Percentiles rank a stretch among this genome's conserved stretches.
These are phyloP conservation scores for Hystrix cristata DNA, from an alignment of 2,113 vertebrate genomes.

Conservation along the genomic window DNA sequence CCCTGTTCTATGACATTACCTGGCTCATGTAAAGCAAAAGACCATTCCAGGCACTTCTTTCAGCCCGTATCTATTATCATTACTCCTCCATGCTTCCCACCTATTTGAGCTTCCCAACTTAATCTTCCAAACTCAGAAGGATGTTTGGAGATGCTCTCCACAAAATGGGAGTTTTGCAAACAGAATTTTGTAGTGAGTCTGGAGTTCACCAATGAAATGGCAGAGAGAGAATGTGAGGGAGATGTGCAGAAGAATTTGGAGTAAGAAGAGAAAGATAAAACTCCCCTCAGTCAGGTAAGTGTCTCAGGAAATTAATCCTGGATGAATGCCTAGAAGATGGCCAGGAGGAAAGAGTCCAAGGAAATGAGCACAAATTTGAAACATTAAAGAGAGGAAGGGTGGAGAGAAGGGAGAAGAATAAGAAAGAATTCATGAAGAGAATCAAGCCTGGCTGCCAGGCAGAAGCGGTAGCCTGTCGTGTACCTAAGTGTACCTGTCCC, in stretches of 20 bases:
- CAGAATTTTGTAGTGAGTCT: not conserved
- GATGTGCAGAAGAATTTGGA: not conserved
- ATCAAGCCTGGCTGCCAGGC: not conserved
- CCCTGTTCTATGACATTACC: too few species aligned
- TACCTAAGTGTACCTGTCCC: not conserved
- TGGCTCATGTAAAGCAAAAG: not conserved
- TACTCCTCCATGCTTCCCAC: too few species aligned
- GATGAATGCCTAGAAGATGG: not conserved
- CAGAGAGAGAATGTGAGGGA: rapidly evolving
- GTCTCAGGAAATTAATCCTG: not conserved
- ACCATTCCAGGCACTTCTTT: not conserved
- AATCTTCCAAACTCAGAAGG: not conserved
- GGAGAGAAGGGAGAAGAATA: not conserved
- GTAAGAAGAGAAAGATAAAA: not conserved
- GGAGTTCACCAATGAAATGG: not conserved
- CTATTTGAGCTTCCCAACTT: not conserved
- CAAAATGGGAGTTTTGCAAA: not conserved
- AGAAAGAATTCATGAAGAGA: not conserved
- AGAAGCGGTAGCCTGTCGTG: not conserved
- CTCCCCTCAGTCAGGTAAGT: not conserved
- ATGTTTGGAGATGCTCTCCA: not conserved
- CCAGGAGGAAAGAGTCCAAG: not conserved
- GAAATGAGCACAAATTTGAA: not conserved
- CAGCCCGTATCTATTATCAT: not conserved
- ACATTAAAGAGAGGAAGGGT: not conserved